Evolutionary conservation across 2,888 invertebrate species (phyloP), one percentile per base, ranked within the genome.

Genomic region (Ceriagrion tenellum): DNA sequence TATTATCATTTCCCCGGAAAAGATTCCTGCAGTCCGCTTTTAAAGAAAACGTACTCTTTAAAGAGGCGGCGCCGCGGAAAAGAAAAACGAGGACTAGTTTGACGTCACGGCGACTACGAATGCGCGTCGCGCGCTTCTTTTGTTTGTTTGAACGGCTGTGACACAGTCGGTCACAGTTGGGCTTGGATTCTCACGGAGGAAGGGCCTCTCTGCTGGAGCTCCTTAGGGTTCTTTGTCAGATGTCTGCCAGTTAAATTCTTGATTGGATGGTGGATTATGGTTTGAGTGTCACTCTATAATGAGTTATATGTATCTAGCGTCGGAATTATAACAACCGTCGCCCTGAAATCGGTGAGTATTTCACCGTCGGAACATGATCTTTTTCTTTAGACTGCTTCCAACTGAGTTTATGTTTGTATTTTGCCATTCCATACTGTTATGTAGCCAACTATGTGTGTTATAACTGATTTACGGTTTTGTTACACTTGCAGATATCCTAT

Each of bases 91-190:
- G 47, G 47, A 93, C 69, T 93, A 93, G 93, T 47, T 93, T 93
- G 93, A 93, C 93, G 93, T 93, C 93, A 93, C 69, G 16, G 93
- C 30, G 93, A 74, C 93, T 93, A 93, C 93, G 93, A 74, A 69
- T 93, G 93, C 93, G 93, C 93, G 69, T 74, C 93, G 93, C 93
- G 93, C 93, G 69, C 93, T 55, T 69, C 93, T 93, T 93, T 93
- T 93, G 93, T 93, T 93, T 93, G 93, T 93, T 93, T 93, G 93
- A 93, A 93, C 93, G 93, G 47, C 93, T 93, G 69, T 93, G 93
- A 47, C 69, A 93, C 93, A 93, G 93, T 93, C 74, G 93, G 93
- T 74, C 93, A 93, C 93, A 69, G 93, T 93, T 63, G 93, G 69
- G n/a, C 26, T 69, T n/a, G 69, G 69, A 69, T 13, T 74, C 69